These are phyloP conservation scores for Leptosomus discolor DNA, from an alignment of 2,113 vertebrate species.

Conservation along the genomic window DNA sequence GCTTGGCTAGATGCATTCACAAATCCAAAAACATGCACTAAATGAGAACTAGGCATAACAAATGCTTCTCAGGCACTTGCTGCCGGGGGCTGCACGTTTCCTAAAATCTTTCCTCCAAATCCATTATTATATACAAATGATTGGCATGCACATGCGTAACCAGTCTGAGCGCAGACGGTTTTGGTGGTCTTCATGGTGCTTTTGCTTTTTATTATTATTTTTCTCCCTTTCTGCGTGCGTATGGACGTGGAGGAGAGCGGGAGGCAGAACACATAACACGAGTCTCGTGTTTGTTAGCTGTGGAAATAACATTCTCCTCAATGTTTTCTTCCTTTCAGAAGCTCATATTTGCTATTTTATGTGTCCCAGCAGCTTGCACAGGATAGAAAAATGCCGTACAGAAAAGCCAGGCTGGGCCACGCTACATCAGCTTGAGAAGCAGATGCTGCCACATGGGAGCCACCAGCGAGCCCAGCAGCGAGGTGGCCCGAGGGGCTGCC, in stretches of 20 bases:
- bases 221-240: background rate
- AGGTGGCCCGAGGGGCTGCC: background rate
- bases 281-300: background rate
- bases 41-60: background rate
- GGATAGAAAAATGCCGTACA: background rate
- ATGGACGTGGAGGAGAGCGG: background rate
- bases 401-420: background rate
- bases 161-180: background rate
- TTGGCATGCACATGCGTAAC: background rate
- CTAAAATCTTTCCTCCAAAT: background rate
- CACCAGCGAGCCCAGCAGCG: background rate
- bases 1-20: background rate
- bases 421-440: background rate
- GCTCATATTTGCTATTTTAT: background rate
- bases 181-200: background rate
- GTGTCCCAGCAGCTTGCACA: background rate
- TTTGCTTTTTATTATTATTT: rapidly evolving
- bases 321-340: background rate
- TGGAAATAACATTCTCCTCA: background rate
- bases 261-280: rapidly evolving
- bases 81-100: background rate
- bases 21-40: background rate
- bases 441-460: background rate
- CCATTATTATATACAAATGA: background rate
- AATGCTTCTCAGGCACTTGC: background rate